A percentile compares a stretch with the other conserved stretches of the same genome.
Evolutionary conservation across 2,888 invertebrate genomes (phyloP).

Genomic region (Oxytorus armatus): DNA sequence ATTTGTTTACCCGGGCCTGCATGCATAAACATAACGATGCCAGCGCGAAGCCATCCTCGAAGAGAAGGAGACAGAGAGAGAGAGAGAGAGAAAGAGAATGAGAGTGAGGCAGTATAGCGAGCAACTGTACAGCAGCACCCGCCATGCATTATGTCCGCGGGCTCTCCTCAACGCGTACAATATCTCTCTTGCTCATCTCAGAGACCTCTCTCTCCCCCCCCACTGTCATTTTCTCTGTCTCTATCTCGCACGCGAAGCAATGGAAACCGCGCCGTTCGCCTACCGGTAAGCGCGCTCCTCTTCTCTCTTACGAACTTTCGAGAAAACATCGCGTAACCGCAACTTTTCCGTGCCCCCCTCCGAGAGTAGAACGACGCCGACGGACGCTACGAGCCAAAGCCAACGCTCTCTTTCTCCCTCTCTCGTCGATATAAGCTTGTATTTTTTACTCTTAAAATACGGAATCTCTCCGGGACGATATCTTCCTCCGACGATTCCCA

Average conservation of each 20-base stretch:
- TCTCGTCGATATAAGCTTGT: constrained; percentile 7
- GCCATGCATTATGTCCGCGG: constrained; percentile 75
- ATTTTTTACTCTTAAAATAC: constrained; percentile 26
- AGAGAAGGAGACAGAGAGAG: neutral
- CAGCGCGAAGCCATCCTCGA: constrained; percentile 64
- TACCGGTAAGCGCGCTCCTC: constrained; percentile 66
- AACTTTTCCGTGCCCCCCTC: constrained; percentile 65
- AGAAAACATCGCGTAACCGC: constrained; percentile 79
- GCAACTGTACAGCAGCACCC: constrained; percentile 66
- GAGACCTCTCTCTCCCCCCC: constrained; percentile 52
- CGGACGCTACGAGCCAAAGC: constrained; percentile 32
- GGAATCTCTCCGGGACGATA: constrained; percentile 19
- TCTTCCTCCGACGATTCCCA: constrained; percentile 11
- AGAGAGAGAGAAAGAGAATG: constrained; percentile 27
- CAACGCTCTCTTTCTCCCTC: constrained; percentile 13
- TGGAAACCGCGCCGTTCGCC: constrained; percentile 41
- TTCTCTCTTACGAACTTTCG: constrained; percentile 78
- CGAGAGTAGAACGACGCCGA: constrained; percentile 43
- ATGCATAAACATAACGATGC: constrained; percentile 73
- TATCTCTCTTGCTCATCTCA: constrained; percentile 39
- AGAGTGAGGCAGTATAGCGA: constrained; percentile 39
- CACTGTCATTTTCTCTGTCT: constrained; percentile 12
- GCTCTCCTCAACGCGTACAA: constrained; percentile 59
- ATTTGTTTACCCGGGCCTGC: constrained; percentile 76
- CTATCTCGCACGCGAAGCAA: constrained; percentile 24